A percentile compares a stretch with the other conserved stretches of the same genome.
Evolutionary conservation across 1,140 invertebrate genomes (phyloP).

Genomic region (Drosophila hydei): DNA sequence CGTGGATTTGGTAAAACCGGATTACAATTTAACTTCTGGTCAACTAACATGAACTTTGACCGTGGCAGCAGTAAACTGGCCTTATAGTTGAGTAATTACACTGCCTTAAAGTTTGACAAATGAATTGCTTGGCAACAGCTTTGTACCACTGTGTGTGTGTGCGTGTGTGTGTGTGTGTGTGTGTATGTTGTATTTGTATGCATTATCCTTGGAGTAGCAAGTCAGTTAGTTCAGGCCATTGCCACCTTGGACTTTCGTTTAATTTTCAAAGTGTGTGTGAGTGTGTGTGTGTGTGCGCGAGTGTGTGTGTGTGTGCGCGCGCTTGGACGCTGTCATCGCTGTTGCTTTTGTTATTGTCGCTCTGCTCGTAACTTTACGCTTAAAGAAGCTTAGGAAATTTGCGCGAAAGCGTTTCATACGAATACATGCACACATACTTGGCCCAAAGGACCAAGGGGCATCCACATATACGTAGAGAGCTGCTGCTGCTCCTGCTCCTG

Average conservation of each 20-base stretch:
- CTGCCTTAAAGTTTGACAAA: constrained; percentile 25
- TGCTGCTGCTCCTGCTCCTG: neutral
- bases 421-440: neutral
- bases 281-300: too few species aligned
- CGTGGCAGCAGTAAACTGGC: constrained; percentile 6
- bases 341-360: constrained; percentile 34
- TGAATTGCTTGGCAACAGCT: constrained; percentile 14
- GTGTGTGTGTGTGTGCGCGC: too few species aligned
- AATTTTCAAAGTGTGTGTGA: constrained; percentile 32
- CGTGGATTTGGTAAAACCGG: constrained; percentile 1
- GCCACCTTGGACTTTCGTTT: constrained; percentile 43
- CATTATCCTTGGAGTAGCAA: constrained; percentile 3
- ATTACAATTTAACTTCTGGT: constrained; percentile 22
- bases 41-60: constrained; percentile 24
- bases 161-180: neutral
- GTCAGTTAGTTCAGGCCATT: constrained; percentile 33
- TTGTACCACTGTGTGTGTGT: neutral
- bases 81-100: constrained; percentile 25
- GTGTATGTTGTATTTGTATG: constrained; percentile 7
- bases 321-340: constrained; percentile 26
- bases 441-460: neutral
- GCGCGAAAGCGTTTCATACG: constrained; percentile 35
- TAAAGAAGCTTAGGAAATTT: constrained; percentile 59
- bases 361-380: constrained; percentile 57
- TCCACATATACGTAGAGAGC: constrained; percentile 3